These are phyloP conservation scores for Cyprinodon diabolis DNA, from an alignment of 2,797 vertebrate species.

Conservation along the genomic window DNA sequence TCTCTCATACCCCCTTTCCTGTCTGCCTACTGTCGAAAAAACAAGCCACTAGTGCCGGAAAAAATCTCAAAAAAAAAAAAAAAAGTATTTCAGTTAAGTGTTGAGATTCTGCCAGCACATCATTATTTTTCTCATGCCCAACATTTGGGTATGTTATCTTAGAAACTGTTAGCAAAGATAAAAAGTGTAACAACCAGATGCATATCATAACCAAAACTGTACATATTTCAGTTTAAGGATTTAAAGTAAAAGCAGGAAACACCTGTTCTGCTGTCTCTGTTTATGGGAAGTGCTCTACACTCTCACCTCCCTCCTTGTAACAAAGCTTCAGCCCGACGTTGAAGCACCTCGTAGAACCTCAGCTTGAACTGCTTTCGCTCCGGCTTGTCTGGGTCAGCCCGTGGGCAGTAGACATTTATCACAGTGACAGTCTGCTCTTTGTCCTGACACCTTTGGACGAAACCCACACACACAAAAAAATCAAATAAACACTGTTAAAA, in stretches of 20 bases:
- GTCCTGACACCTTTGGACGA: constrained; percentile 66
- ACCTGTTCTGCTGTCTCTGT: constrained; percentile 14
- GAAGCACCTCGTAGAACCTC: constrained; percentile 87
- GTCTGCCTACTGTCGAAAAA: no score
- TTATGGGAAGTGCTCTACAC: background rate
- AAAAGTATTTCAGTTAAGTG: background rate
- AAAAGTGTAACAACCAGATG: background rate
- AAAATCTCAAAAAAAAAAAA: background rate
- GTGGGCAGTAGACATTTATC: constrained; percentile 92
- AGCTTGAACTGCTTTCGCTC: constrained; percentile 87
- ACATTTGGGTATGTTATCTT: background rate
- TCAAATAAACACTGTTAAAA: background rate
- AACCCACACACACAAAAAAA: background rate
- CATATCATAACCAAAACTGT: background rate
- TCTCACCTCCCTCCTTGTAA: constrained; percentile 83
- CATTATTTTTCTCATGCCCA: background rate
- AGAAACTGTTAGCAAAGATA: background rate
- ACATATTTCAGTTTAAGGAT: background rate
- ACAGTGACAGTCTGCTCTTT: constrained; percentile 80
- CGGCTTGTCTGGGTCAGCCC: constrained; percentile 89
- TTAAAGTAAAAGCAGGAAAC: constrained; percentile 36
- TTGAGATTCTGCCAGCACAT: background rate
- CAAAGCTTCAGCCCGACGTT: constrained; percentile 85
- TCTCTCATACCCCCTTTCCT: no score
- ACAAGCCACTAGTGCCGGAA: no score